Base-by-base conservation (phyloP, 2,888 invertebrate genomes). In the Tupiocoris notatus region DNA sequence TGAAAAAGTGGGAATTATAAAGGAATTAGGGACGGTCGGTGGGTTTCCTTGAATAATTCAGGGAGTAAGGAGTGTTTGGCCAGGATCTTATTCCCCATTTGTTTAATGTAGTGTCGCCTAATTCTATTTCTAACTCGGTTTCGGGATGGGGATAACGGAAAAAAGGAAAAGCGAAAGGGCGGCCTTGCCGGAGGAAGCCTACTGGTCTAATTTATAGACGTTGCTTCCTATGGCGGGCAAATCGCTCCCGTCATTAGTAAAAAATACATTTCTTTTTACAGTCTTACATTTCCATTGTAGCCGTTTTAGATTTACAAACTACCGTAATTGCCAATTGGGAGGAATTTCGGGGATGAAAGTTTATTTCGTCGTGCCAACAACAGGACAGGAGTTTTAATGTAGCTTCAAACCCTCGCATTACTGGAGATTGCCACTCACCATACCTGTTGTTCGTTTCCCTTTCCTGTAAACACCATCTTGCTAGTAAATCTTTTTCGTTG, bases 91-190 rank as follows among this genome's bases (percentile, higher is more conserved):
- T 63, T 73, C 74, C 75, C 77, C 75, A 76, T 78, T 78, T 76
- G 77, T 78, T 78, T 78, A 78, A 78, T 78, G 77, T 78, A 78
- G 71, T 78, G 77, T 78, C 76, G 71, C 77, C 77, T 78, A 78
- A 78, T 78, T 78, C 77, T 78, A 76, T 78, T 70, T 78, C 76
- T 62, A 62, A 23, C 59, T 66, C 39, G 66, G 75, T 75, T 59
- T 58, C 21, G 21, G 73, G 56, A 61, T 24, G 54, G 75, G 12
- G 66, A 21, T 24, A 7, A 58, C 20, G 21, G 73, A 1, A 62
- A 62, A 62, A 24, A 18, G 24, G 70, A 23, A 59, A 58, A 59
- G 59, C 39, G 39, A 39, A 39, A 39, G 39, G 39, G 39, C 3
- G 39, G 39, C n/a, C 22, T 1, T 20, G 57, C 70, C 17, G 59